These are phyloP conservation scores for Coregonus ussuriensis DNA, from an alignment of 2,797 vertebrate genomes.

Conservation along the genomic window DNA sequence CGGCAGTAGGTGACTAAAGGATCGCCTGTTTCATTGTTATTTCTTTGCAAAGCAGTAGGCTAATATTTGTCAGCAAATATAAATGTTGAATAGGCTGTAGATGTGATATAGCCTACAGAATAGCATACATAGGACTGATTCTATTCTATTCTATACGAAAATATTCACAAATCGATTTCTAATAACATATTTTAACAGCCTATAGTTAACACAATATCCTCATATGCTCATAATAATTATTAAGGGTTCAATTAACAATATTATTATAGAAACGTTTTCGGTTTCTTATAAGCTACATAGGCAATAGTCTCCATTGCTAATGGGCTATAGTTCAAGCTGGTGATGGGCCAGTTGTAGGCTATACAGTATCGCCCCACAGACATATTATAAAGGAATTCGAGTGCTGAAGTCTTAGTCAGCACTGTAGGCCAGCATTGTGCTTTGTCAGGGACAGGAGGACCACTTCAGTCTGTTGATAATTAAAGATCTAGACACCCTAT, in stretches of 20 bases:
- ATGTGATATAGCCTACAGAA: background rate
- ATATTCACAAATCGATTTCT: background rate
- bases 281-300: background rate
- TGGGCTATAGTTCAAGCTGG: background rate
- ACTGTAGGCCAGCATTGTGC: slow-evolving; percentile 40
- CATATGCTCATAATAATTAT: background rate
- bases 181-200: background rate
- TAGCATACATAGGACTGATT: too few species aligned
- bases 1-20: slow-evolving; percentile 32
- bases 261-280: background rate
- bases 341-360: background rate
- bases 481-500: slow-evolving; percentile 16
- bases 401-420: slow-evolving; percentile 16
- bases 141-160: background rate
- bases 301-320: background rate
- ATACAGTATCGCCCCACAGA: background rate
- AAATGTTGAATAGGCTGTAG: background rate
- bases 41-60: background rate
- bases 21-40: slow-evolving; percentile 11
- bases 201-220: background rate
- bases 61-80: background rate
- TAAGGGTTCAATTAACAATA: background rate
- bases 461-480: slow-evolving; percentile 29
- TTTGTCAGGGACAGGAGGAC: slow-evolving; percentile 31
- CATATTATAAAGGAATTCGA: background rate